Evolutionary conservation across 2,113 vertebrate genomes (phyloP).

Genomic region (Oplegnathus fasciatus): DNA sequence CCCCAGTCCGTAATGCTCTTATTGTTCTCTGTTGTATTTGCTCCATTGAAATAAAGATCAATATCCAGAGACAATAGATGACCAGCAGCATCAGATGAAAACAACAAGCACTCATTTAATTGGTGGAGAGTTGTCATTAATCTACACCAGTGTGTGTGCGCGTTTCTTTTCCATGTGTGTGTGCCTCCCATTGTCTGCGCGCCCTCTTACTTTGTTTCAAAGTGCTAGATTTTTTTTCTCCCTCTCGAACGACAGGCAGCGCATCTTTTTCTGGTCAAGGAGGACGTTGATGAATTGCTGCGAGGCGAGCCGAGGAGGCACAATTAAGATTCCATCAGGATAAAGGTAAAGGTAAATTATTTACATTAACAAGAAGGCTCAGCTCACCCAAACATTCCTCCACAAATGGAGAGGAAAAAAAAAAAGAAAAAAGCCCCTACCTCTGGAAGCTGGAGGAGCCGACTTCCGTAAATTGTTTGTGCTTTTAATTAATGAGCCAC

Average conservation of each 20-base stretch:
- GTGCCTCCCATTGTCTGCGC: constrained; percentile 43
- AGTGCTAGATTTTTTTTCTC: constrained; percentile 33
- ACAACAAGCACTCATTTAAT: constrained; percentile 68
- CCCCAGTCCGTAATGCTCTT: constrained; percentile 52
- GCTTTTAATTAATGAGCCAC: constrained; percentile 79
- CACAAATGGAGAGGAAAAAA: constrained; percentile 53
- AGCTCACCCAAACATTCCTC: constrained; percentile 72
- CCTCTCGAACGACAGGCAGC: constrained; percentile 45
- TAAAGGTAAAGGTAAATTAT: constrained; percentile 88
- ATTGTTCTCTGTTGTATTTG: constrained; percentile 67
- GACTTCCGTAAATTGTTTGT: constrained; percentile 74
- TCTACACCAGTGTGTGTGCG: constrained; percentile 59
- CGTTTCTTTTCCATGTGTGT: constrained; percentile 33
- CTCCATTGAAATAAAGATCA: constrained; percentile 73
- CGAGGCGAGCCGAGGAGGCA: constrained; percentile 73
- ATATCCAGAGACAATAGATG: constrained; percentile 76
- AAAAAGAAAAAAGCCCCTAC: background rate
- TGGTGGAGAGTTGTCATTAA: constrained; percentile 71
- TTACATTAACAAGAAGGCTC: constrained; percentile 83
- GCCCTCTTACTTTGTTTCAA: constrained; percentile 65
- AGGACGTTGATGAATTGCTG: constrained; percentile 83
- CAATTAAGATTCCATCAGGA: constrained; percentile 90
- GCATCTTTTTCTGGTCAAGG: constrained; percentile 71
- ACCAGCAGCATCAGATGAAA: constrained; percentile 71
- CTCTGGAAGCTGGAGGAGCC: constrained; percentile 51